Base-by-base conservation (phyloP, 92 coral and sea anemone species). In the Meandrina meandrites region DNA sequence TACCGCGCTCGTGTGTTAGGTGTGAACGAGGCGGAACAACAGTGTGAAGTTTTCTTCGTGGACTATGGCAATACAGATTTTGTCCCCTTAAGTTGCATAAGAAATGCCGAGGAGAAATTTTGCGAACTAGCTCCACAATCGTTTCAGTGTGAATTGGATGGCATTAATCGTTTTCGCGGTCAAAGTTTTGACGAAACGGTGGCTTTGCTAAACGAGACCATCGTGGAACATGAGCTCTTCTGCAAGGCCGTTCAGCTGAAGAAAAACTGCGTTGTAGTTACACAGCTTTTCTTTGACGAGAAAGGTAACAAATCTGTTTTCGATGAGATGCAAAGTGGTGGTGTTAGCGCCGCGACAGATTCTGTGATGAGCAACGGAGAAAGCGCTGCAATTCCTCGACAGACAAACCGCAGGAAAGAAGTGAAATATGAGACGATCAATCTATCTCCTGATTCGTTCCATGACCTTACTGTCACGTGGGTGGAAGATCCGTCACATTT, bases 51-150 rank as follows among this genome's bases (percentile, higher is more conserved):
- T n/a, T 94, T 90, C 84, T 95, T 97, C 89, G 73, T 95, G 53
- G 99, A 97, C 60, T 97, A 95, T 79, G 99, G 99, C n/a, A 97
- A 97, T 76, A 92, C 94, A 28, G 98, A 97, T 36, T 84, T 88
- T 37, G 92, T 93, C 4, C 90, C 94, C 15, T 81, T 90, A 18
- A 91, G 88, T 18, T 88, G 90, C 75, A 85, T 93, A 32, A 82
- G 98, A 48, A 83, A 79, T 35, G 88, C 92, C 3, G 85, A 88
- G 19, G 94, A 91, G n/a, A 90, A 84, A 50, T 97, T 95, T 86
- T 91, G 96, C 32, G 85, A 76, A 19, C 89, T 97, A 45, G 87
- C 93, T 12, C 93, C 96, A 17, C 99, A 97, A 72, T 92, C 93
- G 12, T 95, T 93, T 79, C 96, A 97, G 64, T 97, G 99, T 76